These are phyloP conservation scores for Mythimna impura DNA, from an alignment of 2,888 invertebrate genomes.

Conservation along the genomic window DNA sequence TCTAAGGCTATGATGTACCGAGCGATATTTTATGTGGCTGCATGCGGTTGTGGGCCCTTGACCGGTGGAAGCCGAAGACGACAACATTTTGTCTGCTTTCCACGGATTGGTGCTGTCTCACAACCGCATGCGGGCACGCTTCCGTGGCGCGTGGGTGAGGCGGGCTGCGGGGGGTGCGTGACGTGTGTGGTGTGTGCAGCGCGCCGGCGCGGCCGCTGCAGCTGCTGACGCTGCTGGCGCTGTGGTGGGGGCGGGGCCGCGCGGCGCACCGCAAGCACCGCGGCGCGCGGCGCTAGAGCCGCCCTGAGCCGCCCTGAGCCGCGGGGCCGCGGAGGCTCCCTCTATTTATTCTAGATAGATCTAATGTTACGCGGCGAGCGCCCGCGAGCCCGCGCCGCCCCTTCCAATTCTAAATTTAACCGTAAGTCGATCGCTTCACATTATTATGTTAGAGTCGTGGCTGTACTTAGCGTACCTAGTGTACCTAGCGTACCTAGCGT, in stretches of 20 bases:
- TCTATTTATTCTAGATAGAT: constrained; percentile 89
- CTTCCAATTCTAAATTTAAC: constrained; percentile 84
- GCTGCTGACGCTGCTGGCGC: constrained; percentile 84
- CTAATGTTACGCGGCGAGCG: constrained; percentile 82
- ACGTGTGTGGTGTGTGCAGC: constrained; percentile 67
- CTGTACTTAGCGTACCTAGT: constrained; percentile 76
- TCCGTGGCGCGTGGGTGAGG: neutral
- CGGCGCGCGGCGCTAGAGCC: constrained; percentile 90
- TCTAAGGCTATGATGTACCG: neutral
- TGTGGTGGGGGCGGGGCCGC: constrained; percentile 80
- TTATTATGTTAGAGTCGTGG: constrained; percentile 85
- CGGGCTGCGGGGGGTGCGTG: neutral
- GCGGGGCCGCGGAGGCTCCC: constrained; percentile 31
- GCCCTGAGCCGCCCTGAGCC: constrained; percentile 89
- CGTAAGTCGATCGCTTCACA: constrained; percentile 85
- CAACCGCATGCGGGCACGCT: too few relatives aligned
- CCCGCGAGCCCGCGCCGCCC: constrained; percentile 63
- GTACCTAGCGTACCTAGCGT: too few relatives aligned
- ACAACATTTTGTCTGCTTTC: too few relatives aligned
- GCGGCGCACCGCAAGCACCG: constrained; percentile 89
- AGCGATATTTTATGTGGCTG: neutral
- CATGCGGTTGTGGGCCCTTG: neutral
- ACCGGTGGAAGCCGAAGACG: too few relatives aligned
- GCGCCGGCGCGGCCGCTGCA: constrained; percentile 78
- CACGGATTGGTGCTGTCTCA: too few relatives aligned